These are phyloP conservation scores for Baryphthengus martii DNA, from an alignment of 2,113 vertebrate genomes.

Conservation along the genomic window DNA sequence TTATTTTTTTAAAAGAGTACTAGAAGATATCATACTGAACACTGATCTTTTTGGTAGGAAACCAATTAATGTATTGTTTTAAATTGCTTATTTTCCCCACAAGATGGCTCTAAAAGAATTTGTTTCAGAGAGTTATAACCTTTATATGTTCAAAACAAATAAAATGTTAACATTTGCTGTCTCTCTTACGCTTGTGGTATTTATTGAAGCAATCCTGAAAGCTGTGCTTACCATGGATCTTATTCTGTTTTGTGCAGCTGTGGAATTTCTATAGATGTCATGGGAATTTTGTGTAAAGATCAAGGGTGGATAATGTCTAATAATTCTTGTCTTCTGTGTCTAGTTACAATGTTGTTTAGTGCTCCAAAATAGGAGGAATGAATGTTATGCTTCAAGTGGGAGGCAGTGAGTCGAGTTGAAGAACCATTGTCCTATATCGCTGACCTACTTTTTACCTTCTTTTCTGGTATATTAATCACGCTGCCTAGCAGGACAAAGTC, in stretches of 20 bases:
- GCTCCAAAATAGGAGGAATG: background rate
- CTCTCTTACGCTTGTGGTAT: background rate
- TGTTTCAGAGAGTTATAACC: background rate
- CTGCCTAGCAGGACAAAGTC: background rate
- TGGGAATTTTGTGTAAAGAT: constrained; percentile 42
- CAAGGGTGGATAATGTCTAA: background rate
- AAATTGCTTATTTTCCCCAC: constrained; percentile 11
- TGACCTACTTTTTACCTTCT: constrained; percentile 31
- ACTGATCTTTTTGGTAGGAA: background rate
- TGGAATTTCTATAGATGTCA: background rate
- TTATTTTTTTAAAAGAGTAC: constrained; percentile 20
- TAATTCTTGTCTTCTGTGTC: background rate
- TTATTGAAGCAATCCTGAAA: constrained; percentile 29
- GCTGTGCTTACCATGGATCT: background rate
- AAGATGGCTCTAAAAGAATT: constrained; percentile 36
- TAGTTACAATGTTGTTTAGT: background rate
- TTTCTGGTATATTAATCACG: background rate
- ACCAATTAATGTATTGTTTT: background rate
- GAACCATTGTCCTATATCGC: background rate
- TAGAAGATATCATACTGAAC: background rate
- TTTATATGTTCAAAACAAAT: constrained; percentile 61
- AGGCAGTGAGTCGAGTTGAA: background rate
- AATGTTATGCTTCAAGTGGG: background rate
- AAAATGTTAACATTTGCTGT: constrained; percentile 49
- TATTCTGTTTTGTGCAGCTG: background rate